Conservation (phyloP, 37 sponge, comb jelly and placozoan genomes). For the Geodia barretti region DNA sequence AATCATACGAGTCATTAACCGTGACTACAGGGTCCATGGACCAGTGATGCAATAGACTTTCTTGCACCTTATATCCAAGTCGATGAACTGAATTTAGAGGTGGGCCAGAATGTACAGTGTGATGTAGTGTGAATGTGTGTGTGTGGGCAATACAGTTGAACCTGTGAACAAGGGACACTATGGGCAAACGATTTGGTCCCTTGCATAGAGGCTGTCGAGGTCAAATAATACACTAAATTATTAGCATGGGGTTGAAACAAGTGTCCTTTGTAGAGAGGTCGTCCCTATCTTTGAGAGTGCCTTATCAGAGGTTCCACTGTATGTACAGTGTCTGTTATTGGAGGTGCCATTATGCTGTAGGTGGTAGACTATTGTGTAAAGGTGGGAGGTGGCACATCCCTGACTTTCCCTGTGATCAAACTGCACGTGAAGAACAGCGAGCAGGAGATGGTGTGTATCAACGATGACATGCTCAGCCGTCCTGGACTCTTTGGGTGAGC, state of each 20-base stretch:
- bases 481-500: not conserved
- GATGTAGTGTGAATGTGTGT: constrained; percentile 11
- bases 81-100: constrained; percentile 23
- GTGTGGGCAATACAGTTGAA: too few relatives aligned
- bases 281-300: too few relatives aligned
- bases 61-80: constrained; percentile 12
- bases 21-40: constrained; percentile 25
- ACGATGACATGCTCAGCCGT: not conserved
- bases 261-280: too few relatives aligned
- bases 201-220: too few relatives aligned
- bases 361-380: not conserved
- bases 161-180: too few relatives aligned
- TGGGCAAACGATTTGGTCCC: too few relatives aligned
- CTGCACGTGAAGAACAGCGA: not conserved
- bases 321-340: not conserved
- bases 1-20: not conserved
- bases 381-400: not conserved
- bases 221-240: too few relatives aligned
- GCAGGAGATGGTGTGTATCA: not conserved
- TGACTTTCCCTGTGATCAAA: not conserved
- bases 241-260: too few relatives aligned
- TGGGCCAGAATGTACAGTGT: too few relatives aligned
- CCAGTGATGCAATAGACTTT: not conserved
- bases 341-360: too few relatives aligned
- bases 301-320: not conserved